Evolutionary conservation across 2,888 invertebrate genomes (phyloP), one percentile per base, ranked within the genome.

Genomic region (Erebia ligea): DNA sequence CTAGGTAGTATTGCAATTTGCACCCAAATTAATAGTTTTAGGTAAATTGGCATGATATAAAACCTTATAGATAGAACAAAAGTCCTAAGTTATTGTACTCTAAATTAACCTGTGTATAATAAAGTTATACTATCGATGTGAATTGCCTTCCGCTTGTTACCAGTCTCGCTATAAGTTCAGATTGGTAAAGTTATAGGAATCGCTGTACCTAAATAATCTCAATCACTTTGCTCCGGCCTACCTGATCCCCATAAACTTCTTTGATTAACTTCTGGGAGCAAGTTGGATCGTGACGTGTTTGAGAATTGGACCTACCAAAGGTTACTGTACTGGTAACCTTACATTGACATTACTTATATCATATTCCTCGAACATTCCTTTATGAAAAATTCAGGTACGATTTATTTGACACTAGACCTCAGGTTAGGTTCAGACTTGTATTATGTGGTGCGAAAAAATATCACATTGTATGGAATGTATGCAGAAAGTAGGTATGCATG

Each of bases 261-360:
- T 83, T 85, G 85, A 88, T 88, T 86, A 86, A 86, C 86, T 86
- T 85, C 81, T 81, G 81, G 81, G 81, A 85, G 82, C 77, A 78
- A 82, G 81, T 81, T 79, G 76, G 78, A 65, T 82, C 83, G 87
- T 87, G 87, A 87, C 84, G 81, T 86, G 85, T 83, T 77, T 83
- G 83, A 80, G 76, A 84, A 84, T 79, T 80, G 77, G 56, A 62
- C 9, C 0, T 61, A 61, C 17, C 19, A 17, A 45, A 61, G 45
- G 13, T 50, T n/a, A 50, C n/a, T 56, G 5, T 10, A 13, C 13
- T 11, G 21, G 1, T 13, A 56, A 11, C 19, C 54, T 19, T 54
- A 54, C 19, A 54, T 3, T 19, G 54, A 54, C 17, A 10, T 19
- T n/a, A n/a, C n/a, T n/a, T 13, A 54, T 10, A 54, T 10, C 9